Conservation (phyloP, 2,888 invertebrate genomes). For the Lymantria monacha region DNA sequence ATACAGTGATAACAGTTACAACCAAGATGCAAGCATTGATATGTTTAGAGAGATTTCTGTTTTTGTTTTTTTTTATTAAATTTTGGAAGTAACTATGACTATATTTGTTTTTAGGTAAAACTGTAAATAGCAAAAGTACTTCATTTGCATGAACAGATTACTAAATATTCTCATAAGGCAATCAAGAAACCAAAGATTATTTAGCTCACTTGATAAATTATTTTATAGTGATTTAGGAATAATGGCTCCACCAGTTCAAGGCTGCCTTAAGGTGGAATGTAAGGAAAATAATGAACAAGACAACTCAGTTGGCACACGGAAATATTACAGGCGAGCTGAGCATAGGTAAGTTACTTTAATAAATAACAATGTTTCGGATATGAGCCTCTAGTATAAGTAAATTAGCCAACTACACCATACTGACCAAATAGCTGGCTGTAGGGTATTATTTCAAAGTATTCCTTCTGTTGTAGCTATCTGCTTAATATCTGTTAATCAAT, state of each 20-base stretch:
- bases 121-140: background rate
- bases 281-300: constrained; percentile 38
- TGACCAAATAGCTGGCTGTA: no score
- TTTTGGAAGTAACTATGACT: background rate
- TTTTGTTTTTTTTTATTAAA: no score
- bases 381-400: no score
- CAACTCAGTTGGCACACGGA: constrained; percentile 43
- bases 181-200: constrained; percentile 12
- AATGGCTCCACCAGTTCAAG: constrained; percentile 9
- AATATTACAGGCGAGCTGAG: constrained; percentile 70
- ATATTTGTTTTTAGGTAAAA: constrained; percentile 12
- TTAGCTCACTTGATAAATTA: constrained; percentile 23
- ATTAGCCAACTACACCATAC: no score
- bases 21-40: no score
- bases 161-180: constrained; percentile 6
- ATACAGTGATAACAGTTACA: no score
- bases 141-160: constrained; percentile 21
- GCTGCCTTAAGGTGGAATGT: constrained; percentile 48
- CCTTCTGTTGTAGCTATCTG: no score
- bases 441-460: no score
- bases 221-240: constrained; percentile 13
- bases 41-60: no score
- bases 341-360: constrained; percentile 57
- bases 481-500: no score
- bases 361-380: no score